A percentile compares a stretch with the other conserved stretches of the same genome.
Evolutionary conservation across 2,113 vertebrate species (phyloP).

Genomic region (Xerus inauris): DNA sequence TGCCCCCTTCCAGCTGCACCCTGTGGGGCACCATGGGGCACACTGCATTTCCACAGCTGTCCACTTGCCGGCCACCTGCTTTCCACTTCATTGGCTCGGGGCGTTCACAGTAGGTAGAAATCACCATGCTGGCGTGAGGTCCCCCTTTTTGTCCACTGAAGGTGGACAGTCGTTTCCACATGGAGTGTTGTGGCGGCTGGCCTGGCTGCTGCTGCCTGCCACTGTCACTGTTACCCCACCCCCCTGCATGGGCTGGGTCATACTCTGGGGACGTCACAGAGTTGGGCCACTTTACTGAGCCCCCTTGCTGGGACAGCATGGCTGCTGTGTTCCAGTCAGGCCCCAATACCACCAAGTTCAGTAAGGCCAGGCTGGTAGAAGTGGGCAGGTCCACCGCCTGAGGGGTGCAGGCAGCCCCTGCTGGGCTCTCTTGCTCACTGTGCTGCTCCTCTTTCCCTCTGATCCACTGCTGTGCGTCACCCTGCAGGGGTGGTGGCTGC

Average conservation of each 20-base stretch:
- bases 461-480: slow-evolving; percentile 58
- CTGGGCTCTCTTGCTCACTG: slow-evolving; percentile 85
- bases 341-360: slow-evolving; percentile 93
- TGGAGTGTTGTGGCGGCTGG: slow-evolving; percentile 65
- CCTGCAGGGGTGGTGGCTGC: slow-evolving; percentile 83
- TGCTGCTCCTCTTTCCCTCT: slow-evolving; percentile 90
- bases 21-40: slow-evolving; percentile 90
- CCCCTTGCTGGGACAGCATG: slow-evolving; percentile 93
- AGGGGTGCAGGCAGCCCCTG: slow-evolving; percentile 83
- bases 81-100: slow-evolving; percentile 90
- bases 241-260: slow-evolving; percentile 88
- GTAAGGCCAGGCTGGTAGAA: slow-evolving; percentile 89
- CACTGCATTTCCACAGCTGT: slow-evolving; percentile 90
- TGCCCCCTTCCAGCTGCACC: slow-evolving; percentile 86
- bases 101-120: slow-evolving; percentile 86
- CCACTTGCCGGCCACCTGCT: slow-evolving; percentile 86
- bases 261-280: slow-evolving; percentile 88
- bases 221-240: slow-evolving; percentile 75
- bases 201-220: slow-evolving; percentile 91
- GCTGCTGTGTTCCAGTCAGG: slow-evolving; percentile 92
- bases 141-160: slow-evolving; percentile 88
- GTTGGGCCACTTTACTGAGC: slow-evolving; percentile 89
- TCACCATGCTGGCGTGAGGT: slow-evolving; percentile 84
- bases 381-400: slow-evolving; percentile 87
- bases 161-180: slow-evolving; percentile 91